Evolutionary conservation across 2,113 vertebrate genomes (phyloP), one percentile per base, ranked within the genome.

Genomic region (Vidua chalybeata): DNA sequence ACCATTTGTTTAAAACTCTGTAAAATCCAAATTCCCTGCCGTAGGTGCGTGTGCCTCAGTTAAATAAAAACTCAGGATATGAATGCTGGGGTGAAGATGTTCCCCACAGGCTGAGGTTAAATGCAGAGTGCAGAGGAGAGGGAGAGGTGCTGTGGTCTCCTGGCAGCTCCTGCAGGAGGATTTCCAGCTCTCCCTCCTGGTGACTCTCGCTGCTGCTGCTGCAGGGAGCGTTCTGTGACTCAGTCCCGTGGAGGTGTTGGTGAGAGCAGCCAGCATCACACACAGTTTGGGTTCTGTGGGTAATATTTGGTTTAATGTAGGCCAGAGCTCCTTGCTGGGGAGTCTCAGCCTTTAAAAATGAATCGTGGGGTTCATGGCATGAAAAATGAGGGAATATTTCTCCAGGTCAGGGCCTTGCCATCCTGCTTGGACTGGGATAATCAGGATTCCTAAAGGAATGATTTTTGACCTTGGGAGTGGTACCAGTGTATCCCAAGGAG

Each of bases 271-370:
- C 52, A 37, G 71, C 35, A 28, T 27, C 18, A 1, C 33, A 20
- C 48, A 1, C 6, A 15, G 2, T 28, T 64, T 0, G 13, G 52
- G 4, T 15, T 22, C n/a, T 9, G 0, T 22, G 33, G 33, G 0
- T 24, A 8, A 2, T 5, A 1, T 0, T 10, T 7, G 30, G 2
- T 33, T 63, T n/a, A 49, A 13, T 35, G 27, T 52, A 67, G 24
- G 16, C 15, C 28, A 66, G 1, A 20, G 13, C 21, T 23, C 11
- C 0, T n/a, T 26, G 9, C 7, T 64, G 59, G n/a, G 59, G 54
- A 20, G 55, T 48, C 27, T 45, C 49, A 69, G 23, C 69, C 14
- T 84, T 55, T 37, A 10, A 55, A 84, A 87, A 13, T 30, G 18
- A 13, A 6, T 7, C 6, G 3, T 46, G 55, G 16, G 6, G 18